phyloP scores from a whole-genome alignment of 2,888 invertebrate genomes.

The Cantharis lateralis region DNA sequence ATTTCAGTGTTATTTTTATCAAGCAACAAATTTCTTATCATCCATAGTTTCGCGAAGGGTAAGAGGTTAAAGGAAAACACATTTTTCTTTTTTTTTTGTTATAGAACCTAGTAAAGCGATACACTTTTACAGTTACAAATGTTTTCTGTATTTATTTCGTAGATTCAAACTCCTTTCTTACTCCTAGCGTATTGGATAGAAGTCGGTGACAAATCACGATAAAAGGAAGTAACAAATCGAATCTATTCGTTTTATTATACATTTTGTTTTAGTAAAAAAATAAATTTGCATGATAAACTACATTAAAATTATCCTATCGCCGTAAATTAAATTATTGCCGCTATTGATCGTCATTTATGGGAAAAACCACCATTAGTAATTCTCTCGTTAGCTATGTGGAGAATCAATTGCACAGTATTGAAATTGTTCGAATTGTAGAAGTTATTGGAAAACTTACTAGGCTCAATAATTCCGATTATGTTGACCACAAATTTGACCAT shows the following conservation, averaged over 20 bases:
- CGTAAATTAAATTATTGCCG: not conserved
- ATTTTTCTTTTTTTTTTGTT: slow-evolving; percentile 22
- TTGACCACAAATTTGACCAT: not conserved
- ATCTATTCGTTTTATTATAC: slow-evolving; percentile 3
- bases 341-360: not conserved
- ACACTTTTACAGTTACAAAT: slow-evolving; percentile 28
- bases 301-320: not conserved
- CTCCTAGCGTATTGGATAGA: slow-evolving; percentile 12
- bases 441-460: slow-evolving; percentile 6
- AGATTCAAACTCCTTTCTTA: slow-evolving; percentile 2
- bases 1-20: slow-evolving; percentile 4
- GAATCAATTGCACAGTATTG: slow-evolving; percentile 8
- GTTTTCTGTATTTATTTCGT: slow-evolving; percentile 22
- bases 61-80: slow-evolving; percentile 20
- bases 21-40: not conserved
- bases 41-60: not conserved
- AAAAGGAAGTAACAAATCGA: slow-evolving; percentile 17
- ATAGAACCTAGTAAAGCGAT: slow-evolving; percentile 13
- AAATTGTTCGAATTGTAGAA: slow-evolving; percentile 12
- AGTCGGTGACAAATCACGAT: slow-evolving; percentile 21
- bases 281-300: not conserved
- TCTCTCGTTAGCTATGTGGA: slow-evolving; percentile 3
- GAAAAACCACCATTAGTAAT: not conserved
- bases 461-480: slow-evolving; percentile 4
- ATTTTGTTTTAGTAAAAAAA: not conserved